Percentiles rank a stretch among this genome's conserved stretches.
Conservation (phyloP, 2,797 vertebrate genomes). For the Pipistrellus nathusii region DNA sequence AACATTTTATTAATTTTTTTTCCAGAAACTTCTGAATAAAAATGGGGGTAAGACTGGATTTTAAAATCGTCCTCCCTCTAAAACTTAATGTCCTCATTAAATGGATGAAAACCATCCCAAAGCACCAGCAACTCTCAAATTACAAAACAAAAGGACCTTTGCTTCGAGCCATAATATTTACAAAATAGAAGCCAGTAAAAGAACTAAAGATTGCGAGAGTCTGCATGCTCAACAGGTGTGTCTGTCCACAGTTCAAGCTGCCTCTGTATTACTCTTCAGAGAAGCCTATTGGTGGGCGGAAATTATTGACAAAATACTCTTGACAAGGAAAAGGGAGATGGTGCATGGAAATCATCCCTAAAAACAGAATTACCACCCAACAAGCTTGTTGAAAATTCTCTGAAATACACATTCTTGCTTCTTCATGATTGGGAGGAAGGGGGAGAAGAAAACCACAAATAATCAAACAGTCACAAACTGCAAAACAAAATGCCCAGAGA, state of each 20-base stretch:
- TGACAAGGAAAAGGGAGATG: background rate
- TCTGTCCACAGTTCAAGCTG: background rate
- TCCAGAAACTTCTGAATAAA: background rate
- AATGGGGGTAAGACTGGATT: background rate
- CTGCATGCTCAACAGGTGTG: background rate
- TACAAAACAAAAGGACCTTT: background rate
- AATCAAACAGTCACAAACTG: background rate
- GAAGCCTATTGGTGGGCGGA: background rate
- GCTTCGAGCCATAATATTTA: background rate
- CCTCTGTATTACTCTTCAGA: background rate
- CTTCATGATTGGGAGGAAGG: background rate
- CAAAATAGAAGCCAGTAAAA: background rate
- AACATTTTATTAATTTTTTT: background rate
- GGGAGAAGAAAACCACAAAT: background rate
- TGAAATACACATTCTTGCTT: background rate
- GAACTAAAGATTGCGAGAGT: background rate
- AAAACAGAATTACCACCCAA: no score
- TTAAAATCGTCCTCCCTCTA: background rate
- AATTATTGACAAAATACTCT: background rate
- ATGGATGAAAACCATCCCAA: background rate
- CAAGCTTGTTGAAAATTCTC: background rate
- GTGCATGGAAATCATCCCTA: background rate
- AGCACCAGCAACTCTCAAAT: background rate
- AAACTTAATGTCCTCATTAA: background rate
- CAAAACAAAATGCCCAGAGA: background rate